Conservation (phyloP, 2,888 invertebrate species). For the Apantesis nais region DNA sequence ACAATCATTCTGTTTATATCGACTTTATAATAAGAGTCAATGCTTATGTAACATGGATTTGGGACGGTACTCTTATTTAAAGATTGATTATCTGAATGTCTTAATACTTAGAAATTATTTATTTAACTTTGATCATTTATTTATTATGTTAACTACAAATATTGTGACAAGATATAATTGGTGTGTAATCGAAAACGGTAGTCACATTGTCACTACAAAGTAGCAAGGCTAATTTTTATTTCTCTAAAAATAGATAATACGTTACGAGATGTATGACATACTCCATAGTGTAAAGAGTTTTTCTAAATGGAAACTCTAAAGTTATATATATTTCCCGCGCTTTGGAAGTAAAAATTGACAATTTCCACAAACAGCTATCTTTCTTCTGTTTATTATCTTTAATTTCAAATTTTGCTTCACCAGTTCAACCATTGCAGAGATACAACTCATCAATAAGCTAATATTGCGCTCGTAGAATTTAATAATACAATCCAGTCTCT, state of each 20-base stretch:
- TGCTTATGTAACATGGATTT: not conserved
- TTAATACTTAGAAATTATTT: slow-evolving; percentile 3
- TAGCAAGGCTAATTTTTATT: not conserved
- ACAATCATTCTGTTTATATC: slow-evolving; percentile 23
- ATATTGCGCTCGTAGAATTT: not conserved
- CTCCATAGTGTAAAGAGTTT: not conserved
- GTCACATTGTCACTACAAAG: not conserved
- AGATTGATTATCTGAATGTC: not conserved
- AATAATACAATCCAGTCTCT: not conserved
- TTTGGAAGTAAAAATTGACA: too few species aligned
- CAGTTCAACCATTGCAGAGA: not conserved
- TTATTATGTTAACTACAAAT: too few species aligned
- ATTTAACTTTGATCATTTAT: not conserved
- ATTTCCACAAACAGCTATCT: too few species aligned
- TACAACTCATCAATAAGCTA: not conserved
- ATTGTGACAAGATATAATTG: too few species aligned
- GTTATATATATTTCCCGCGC: not conserved
- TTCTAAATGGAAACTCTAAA: not conserved
- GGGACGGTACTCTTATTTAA: not conserved
- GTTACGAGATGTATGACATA: too few species aligned
- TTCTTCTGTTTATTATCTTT: too few species aligned
- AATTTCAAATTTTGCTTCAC: not conserved
- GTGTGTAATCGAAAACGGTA: too few species aligned
- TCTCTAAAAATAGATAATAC: too few species aligned
- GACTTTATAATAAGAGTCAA: slow-evolving; percentile 21